These are phyloP conservation scores for Erithacus rubecula DNA, from an alignment of 2,797 vertebrate genomes.

Conservation along the genomic window DNA sequence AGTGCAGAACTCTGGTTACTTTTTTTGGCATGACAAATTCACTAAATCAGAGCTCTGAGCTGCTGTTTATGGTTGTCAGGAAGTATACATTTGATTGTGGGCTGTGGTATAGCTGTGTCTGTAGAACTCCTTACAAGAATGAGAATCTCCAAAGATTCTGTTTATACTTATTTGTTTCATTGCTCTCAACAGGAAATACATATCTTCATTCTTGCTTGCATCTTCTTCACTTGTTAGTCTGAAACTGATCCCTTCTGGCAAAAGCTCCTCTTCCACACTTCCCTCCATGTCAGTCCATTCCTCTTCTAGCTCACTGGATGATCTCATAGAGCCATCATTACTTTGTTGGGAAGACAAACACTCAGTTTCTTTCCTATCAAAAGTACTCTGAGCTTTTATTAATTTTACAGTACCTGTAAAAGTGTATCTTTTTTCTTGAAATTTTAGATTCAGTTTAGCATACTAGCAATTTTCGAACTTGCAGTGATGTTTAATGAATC, in stretches of 20 bases:
- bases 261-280: neutral
- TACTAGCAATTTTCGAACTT: neutral
- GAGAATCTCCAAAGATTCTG: neutral
- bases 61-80: neutral
- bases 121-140: neutral
- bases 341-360: neutral
- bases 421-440: neutral
- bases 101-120: neutral
- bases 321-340: neutral
- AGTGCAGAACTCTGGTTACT: neutral
- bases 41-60: neutral
- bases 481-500: neutral
- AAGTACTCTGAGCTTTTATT: neutral
- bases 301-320: neutral
- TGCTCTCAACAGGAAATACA: neutral
- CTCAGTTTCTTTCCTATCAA: neutral
- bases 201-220: neutral
- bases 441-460: neutral
- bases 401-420: neutral
- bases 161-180: neutral
- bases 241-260: constrained; percentile 16
- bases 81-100: neutral
- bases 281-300: neutral
- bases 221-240: neutral
- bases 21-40: neutral